These are phyloP conservation scores for Nasonia oneida DNA, from an alignment of 2,888 invertebrate species.

Conservation along the genomic window DNA sequence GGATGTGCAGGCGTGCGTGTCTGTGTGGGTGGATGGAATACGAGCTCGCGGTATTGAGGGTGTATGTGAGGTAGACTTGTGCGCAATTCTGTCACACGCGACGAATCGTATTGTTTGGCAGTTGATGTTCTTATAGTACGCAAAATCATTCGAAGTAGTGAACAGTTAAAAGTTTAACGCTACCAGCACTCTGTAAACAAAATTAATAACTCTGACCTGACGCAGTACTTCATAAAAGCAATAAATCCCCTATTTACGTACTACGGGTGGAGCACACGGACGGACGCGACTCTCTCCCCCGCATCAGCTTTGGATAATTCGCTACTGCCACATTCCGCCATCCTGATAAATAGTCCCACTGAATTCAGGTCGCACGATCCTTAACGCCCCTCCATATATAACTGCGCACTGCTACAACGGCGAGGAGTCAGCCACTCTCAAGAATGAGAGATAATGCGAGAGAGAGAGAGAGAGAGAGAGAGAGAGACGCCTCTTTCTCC, in stretches of 20 bases:
- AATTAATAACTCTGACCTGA: too few relatives aligned
- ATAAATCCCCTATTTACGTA: too few relatives aligned
- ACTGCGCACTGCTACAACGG: background rate
- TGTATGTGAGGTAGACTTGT: background rate
- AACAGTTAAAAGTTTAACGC: too few relatives aligned
- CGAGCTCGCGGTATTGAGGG: background rate
- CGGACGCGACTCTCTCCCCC: background rate
- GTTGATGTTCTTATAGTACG: background rate
- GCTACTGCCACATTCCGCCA: background rate
- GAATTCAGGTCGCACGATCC: constrained; percentile 22
- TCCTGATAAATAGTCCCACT: constrained; percentile 27
- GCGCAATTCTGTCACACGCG: background rate
- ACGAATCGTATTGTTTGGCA: background rate
- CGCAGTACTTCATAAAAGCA: too few relatives aligned
- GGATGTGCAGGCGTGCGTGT: background rate
- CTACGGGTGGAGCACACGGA: background rate
- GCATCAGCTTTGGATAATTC: background rate
- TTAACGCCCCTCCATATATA: background rate
- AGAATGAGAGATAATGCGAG: background rate
- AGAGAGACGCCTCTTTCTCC: background rate
- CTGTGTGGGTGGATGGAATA: background rate
- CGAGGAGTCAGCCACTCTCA: background rate
- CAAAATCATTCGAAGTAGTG: too few relatives aligned
- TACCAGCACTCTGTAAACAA: too few relatives aligned
- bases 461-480: too few relatives aligned